Evolutionary conservation across 2,113 vertebrate species (phyloP), one percentile per base, ranked within the genome.

Genomic region (Mustelus asterias): DNA sequence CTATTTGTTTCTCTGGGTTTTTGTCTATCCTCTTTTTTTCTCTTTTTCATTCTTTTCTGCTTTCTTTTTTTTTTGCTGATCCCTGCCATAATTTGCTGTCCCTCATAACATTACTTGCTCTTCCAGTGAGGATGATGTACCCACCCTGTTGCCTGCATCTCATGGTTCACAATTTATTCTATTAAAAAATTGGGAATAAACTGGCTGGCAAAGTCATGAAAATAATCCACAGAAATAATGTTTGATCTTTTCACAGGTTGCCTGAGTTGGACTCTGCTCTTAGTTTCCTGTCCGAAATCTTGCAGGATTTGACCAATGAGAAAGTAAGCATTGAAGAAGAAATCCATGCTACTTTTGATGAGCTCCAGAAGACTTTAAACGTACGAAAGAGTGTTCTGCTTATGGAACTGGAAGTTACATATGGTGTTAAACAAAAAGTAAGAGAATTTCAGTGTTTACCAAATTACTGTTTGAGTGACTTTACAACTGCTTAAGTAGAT

Each of bases 401-500:
- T 0, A 99, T 99, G 99, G 99, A 99, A 96, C 97, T 99, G 97
- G 99, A 99, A 97, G 99, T 99, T 97, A 99, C 99, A 98, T 99
- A 99, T 33, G 98, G 99, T 96, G 98, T 99, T 97, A 99, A 99
- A 97, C 99, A 99, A 97, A 99, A 99, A 98, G 99, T 99, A 97
- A 98, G 97, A 95, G 76, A 67, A 95, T 20, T 72, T 54, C 18
- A 76, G 7, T 95, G 29, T 14, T 94, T 94, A 16, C 63, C 22
- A 44, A 13, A 95, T 95, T 58, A 60, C 33, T 90, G 10, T 26
- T 63, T 72, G 41, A 72, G 9, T 72, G 7, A 63, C 60, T 93
- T 13, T 95, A 16, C 22, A 24, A 76, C 5, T 72, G 41, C 10
- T 70, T 69, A 94, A 41, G 67, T 94, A 44, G 67, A 44, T 33